Conservation (phyloP, 2,888 invertebrate species). For the Lathronympha strigana region DNA sequence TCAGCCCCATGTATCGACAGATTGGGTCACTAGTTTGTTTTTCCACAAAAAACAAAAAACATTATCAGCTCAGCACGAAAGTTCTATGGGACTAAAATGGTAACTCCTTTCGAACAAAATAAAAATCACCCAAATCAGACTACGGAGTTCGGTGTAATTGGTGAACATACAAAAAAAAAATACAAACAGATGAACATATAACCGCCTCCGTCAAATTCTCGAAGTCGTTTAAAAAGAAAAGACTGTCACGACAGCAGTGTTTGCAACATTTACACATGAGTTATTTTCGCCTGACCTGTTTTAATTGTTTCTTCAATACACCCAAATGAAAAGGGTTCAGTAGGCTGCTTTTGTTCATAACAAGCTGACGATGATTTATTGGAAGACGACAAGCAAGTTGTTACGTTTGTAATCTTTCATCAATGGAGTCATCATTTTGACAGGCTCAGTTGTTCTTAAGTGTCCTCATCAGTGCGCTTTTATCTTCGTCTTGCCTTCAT, state of each 20-base stretch:
- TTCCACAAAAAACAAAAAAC: no score
- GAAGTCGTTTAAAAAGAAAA: background rate
- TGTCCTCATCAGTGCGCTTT: background rate
- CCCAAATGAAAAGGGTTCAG: slow-evolving; percentile 19
- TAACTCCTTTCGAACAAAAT: no score
- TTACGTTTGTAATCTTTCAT: slow-evolving; percentile 21
- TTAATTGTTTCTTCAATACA: slow-evolving; percentile 2
- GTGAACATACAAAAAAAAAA: no score
- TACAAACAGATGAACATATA: no score
- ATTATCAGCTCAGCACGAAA: no score
- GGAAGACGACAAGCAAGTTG: slow-evolving; percentile 11
- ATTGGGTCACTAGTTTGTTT: no score
- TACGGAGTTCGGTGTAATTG: no score
- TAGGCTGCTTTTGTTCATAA: slow-evolving; percentile 25
- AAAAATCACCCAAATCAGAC: no score
- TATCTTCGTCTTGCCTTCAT: background rate
- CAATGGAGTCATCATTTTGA: slow-evolving; percentile 17
- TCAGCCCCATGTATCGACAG: no score
- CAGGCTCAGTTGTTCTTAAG: background rate
- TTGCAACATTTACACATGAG: background rate
- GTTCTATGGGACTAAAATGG: no score
- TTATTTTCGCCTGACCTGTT: background rate
- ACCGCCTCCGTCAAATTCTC: no score
- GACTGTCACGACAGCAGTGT: background rate
- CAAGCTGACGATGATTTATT: slow-evolving; percentile 34